These are phyloP conservation scores for Odontocolon sp. DNA, from an alignment of 2,888 invertebrate genomes.

Conservation along the genomic window DNA sequence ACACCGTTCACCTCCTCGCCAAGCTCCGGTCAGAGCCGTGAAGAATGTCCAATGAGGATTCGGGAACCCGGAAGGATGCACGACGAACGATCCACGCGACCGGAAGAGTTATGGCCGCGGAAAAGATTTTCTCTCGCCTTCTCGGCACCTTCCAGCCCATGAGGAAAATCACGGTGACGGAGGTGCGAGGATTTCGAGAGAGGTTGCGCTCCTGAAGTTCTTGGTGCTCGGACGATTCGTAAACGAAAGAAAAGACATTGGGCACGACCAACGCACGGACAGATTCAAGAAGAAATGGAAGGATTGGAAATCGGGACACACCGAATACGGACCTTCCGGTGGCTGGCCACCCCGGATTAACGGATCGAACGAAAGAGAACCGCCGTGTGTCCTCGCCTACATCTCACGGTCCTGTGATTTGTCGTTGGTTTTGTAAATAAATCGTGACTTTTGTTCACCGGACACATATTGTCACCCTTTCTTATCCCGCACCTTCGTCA, in stretches of 20 bases:
- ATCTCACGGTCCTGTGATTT: slow-evolving; percentile 9
- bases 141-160: slow-evolving; percentile 29
- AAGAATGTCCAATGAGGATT: slow-evolving; percentile 20
- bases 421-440: slow-evolving; percentile 25
- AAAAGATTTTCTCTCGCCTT: slow-evolving; percentile 51
- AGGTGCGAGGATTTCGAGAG: background rate
- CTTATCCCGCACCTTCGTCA: background rate
- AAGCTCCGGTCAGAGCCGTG: slow-evolving; percentile 6
- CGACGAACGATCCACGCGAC: slow-evolving; percentile 39
- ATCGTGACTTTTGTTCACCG: slow-evolving; percentile 10
- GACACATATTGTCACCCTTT: background rate
- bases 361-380: slow-evolving; percentile 10
- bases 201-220: background rate
- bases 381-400: background rate
- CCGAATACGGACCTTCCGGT: slow-evolving; percentile 4
- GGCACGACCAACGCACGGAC: slow-evolving; percentile 6
- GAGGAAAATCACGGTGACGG: slow-evolving; percentile 16
- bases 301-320: background rate
- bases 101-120: slow-evolving; percentile 58
- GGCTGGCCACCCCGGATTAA: slow-evolving; percentile 30
- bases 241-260: slow-evolving; percentile 14
- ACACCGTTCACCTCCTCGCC: background rate
- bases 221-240: slow-evolving; percentile 21
- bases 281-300: background rate
- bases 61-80: slow-evolving; percentile 32